Base-by-base conservation (phyloP, 2,888 invertebrate genomes). In the Oxyteleia sp. region DNA sequence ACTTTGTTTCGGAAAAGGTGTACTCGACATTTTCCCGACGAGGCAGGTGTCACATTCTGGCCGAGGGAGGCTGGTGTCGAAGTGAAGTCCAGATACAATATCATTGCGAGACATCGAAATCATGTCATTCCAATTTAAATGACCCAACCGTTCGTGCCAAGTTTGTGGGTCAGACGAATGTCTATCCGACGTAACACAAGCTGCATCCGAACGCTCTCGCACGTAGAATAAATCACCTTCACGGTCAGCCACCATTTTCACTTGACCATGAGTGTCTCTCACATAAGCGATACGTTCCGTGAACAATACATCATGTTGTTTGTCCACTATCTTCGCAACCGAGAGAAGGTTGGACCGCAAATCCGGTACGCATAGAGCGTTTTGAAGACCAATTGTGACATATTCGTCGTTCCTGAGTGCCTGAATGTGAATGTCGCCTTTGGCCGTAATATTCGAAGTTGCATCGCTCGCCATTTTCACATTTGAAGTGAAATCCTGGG, bases 291-390 rank as follows among this genome's bases (percentile, higher is more conserved):
- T 1, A n/a, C n/a, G 29, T 10, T 41, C 7, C n/a, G 18, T 20
- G 13, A 61, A 61, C 10, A n/a, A 2, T 11, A 47, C 47, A 1
- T 47, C 16, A 18, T 47, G 18, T 18, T 47, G 15, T 47, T 47
- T 15, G 18, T 47, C 47, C 2, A 47, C 47, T 18, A 47, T 35
- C 41, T 61, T 57, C 7, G 38, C 35, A 15, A 32, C 38, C 8
- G 57, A 57, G 8, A 84, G 51, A 4, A n/a, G 41, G 41, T n/a
- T n/a, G 7, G 13, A 13, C 1, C 41, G 41, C 4, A 41, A 15
- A 29, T 84, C 75, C 0, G 84, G 85, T 10, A 85, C 83, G 15
- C 51, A 80, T 4, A 85, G 74, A 1, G 79, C 63, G 10, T 82
- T 16, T 57, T 8, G 32, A 10, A 23, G 16, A 11, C 41, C 15